A percentile compares a stretch with the other conserved stretches of the same genome.
Evolutionary conservation across 2,888 invertebrate species (phyloP).

Genomic region (Sphaerophoria taeniata): DNA sequence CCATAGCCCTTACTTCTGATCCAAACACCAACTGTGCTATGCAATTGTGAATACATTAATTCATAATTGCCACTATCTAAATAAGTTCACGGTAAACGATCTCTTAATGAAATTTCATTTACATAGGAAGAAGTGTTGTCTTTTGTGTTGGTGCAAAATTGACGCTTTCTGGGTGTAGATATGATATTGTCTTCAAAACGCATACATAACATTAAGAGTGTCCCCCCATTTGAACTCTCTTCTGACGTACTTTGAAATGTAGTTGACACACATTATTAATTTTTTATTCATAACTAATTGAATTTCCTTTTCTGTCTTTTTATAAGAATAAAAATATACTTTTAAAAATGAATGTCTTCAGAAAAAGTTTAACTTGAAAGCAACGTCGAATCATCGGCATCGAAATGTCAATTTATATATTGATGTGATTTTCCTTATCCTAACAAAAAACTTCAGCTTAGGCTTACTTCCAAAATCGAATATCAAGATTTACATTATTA

Average conservation of each 20-base stretch:
- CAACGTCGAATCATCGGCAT: too few relatives aligned
- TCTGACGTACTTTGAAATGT: constrained; percentile 10
- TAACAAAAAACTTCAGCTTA: too few relatives aligned
- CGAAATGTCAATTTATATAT: too few relatives aligned
- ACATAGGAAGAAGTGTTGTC: neutral
- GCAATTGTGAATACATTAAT: neutral
- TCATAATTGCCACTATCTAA: neutral
- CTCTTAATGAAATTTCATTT: constrained; percentile 19
- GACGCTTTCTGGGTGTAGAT: neutral
- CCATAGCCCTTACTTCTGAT: too few relatives aligned
- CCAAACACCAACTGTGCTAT: neutral
- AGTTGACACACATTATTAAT: constrained; percentile 8
- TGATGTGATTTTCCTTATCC: too few relatives aligned
- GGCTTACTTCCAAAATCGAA: too few relatives aligned
- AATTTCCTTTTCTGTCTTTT: constrained; percentile 1
- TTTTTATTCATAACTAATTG: constrained; percentile 26
- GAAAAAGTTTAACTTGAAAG: too few relatives aligned
- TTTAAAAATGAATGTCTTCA: too few relatives aligned
- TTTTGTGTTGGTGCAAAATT: constrained; percentile 16
- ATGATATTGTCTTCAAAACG: neutral
- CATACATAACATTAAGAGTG: constrained; percentile 26
- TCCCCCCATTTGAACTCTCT: constrained; percentile 20
- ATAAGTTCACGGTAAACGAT: constrained; percentile 18
- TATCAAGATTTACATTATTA: too few relatives aligned
- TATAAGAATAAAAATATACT: neutral